Evolutionary conservation across 2,797 vertebrate genomes (phyloP).

Genomic region (Mormyrus hasselquistii): DNA sequence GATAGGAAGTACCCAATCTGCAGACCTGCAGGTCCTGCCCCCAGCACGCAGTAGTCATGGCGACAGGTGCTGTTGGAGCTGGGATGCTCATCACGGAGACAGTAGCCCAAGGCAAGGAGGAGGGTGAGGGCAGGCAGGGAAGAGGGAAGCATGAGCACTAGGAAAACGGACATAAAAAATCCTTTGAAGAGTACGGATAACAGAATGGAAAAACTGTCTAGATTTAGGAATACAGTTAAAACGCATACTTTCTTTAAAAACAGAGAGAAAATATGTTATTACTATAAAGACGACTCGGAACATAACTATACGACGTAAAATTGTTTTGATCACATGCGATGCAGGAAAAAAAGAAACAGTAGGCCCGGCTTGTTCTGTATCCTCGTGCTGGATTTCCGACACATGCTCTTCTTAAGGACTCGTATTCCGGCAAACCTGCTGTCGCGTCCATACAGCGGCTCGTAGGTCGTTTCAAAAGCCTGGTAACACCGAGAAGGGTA

Average conservation of each 20-base stretch:
- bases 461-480: background rate
- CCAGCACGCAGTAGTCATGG: conserved; percentile 85
- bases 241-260: background rate
- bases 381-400: background rate
- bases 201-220: background rate
- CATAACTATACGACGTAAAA: background rate
- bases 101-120: conserved; percentile 38
- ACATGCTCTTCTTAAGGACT: background rate
- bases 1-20: conserved; percentile 87
- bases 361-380: background rate
- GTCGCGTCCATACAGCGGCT: background rate
- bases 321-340: background rate
- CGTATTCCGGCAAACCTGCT: background rate
- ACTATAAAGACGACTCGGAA: background rate
- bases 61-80: conserved; percentile 36
- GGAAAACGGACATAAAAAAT: background rate
- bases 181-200: background rate
- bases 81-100: conserved; percentile 26
- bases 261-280: background rate
- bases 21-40: conserved; percentile 84
- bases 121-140: conserved; percentile 36
- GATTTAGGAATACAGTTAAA: background rate
- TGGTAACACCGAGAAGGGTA: background rate
- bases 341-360: background rate
- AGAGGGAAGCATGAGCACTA: conserved; percentile 20